Evolutionary conservation across 2,888 invertebrate genomes (phyloP).

Genomic region (Ectemnius cavifrons): DNA sequence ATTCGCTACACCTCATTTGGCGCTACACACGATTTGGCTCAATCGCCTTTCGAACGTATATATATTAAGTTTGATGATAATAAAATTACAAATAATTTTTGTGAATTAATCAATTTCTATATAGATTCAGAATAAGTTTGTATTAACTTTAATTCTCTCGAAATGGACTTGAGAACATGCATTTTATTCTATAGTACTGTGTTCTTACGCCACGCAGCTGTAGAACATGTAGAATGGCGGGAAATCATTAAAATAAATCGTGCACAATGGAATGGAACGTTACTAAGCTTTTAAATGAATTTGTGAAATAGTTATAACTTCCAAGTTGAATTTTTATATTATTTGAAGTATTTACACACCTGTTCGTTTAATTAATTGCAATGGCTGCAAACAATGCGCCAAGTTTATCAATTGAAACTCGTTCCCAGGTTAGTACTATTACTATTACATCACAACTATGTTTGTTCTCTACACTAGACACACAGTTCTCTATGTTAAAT

Average conservation of each 20-base stretch:
- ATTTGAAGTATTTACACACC: not conserved
- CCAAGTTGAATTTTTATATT: not conserved
- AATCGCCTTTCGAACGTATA: too few relatives aligned
- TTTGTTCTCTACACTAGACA: not conserved
- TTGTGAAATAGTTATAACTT: not conserved
- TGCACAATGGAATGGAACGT: not conserved
- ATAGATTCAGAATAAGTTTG: too few relatives aligned
- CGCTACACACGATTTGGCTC: too few relatives aligned
- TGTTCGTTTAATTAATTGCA: not conserved
- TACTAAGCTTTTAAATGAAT: not conserved
- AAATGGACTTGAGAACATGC: too few relatives aligned
- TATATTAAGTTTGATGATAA: too few relatives aligned
- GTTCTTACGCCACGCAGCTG: too few relatives aligned
- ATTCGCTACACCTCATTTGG: too few relatives aligned
- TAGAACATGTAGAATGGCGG: not conserved
- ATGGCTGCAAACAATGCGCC: not conserved
- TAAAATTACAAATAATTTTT: too few relatives aligned
- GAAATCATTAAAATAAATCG: not conserved
- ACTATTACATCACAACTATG: not conserved
- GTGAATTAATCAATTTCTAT: too few relatives aligned
- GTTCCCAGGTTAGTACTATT: not conserved
- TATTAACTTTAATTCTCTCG: too few relatives aligned
- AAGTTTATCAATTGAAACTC: not conserved
- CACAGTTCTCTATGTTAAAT: conserved; percentile 6
- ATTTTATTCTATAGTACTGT: too few relatives aligned